Percentiles rank a stretch among this genome's conserved stretches.
phyloP scores from a whole-genome alignment of 1,140 invertebrate species.

The Drosophila pruinosa region DNA sequence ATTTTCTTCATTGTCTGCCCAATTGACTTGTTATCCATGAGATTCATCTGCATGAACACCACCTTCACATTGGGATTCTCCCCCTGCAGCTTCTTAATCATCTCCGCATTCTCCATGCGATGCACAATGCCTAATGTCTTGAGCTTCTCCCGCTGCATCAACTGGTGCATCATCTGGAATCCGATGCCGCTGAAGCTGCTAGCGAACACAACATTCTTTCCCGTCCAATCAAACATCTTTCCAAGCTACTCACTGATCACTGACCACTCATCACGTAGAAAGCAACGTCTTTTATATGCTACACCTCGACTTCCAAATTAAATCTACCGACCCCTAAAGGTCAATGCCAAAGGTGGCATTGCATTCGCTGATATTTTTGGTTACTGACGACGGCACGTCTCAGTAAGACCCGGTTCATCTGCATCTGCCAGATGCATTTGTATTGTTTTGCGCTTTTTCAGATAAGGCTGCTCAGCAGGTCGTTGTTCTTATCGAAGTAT shows the following conservation, averaged over 20 bases:
- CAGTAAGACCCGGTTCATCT: neutral
- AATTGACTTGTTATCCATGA: slow-evolving; percentile 65
- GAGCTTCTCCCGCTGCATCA: slow-evolving; percentile 69
- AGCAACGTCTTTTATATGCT: slow-evolving; percentile 25
- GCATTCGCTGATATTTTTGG: neutral
- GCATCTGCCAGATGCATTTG: neutral
- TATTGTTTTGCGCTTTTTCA: neutral
- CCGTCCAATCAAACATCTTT: slow-evolving; percentile 71
- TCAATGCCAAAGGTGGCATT: neutral
- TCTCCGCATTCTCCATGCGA: slow-evolving; percentile 76
- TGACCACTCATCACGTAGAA: neutral
- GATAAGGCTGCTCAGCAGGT: slow-evolving; percentile 50
- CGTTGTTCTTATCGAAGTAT: slow-evolving; percentile 31
- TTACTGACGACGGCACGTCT: neutral
- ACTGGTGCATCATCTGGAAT: slow-evolving; percentile 63
- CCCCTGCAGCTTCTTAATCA: slow-evolving; percentile 70
- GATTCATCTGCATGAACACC: slow-evolving; percentile 63
- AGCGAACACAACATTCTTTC: slow-evolving; percentile 73
- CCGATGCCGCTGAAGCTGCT: slow-evolving; percentile 72
- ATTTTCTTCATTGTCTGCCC: slow-evolving; percentile 62
- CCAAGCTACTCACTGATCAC: neutral
- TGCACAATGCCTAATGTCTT: slow-evolving; percentile 63
- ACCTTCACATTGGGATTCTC: slow-evolving; percentile 53
- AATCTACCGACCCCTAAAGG: neutral
- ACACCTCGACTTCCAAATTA: neutral